Evolutionary conservation across 2,888 invertebrate species (phyloP), one percentile per base, ranked within the genome.

Genomic region (Pheosia gnoma): DNA sequence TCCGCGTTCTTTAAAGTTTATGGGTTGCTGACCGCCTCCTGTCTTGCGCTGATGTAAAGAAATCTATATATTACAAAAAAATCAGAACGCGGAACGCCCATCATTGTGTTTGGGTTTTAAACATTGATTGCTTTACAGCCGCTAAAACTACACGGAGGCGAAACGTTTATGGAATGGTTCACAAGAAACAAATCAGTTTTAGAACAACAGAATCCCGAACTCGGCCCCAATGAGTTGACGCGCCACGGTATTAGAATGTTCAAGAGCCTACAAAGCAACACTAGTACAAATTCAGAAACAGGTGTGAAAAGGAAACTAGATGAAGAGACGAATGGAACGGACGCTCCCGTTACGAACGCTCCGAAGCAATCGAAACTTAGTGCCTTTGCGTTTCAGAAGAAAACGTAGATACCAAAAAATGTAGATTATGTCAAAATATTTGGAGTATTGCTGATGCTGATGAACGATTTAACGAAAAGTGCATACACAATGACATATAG

Each of bases 91-190:
- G 25, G 25, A 25, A 25, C 8, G 8, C 39, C 9, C 43, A 8
- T 43, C 43, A 43, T 1, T 43, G 1, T 9, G 9, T 43, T 9
- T 9, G 8, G 6, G 9, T 43, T 43, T 3, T 43, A 43, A 43
- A 3, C 9, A 9, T 43, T 43, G 43, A 52, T 64, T 52, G 67
- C 54, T 51, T 83, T 81, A 2, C 85, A 93, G 93, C 84, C 86
- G 5, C 65, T 86, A 47, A 86, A 87, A 71, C 88, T 90, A 0
- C 67, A 81, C 0, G 85, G 85, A 43, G 90, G 89, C n/a, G 94
- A 94, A 80, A 89, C 93, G 5, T 96, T 96, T 75, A 85, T 94
- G 37, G 90, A 92, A 45, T 96, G 96, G 96, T 95, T 94, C 69
- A 86, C 91, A 0, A 92, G 94, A 63, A 95, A 95, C 77, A 95